Base-by-base conservation (phyloP, 2,888 invertebrate genomes). In the Phengaris arion region DNA sequence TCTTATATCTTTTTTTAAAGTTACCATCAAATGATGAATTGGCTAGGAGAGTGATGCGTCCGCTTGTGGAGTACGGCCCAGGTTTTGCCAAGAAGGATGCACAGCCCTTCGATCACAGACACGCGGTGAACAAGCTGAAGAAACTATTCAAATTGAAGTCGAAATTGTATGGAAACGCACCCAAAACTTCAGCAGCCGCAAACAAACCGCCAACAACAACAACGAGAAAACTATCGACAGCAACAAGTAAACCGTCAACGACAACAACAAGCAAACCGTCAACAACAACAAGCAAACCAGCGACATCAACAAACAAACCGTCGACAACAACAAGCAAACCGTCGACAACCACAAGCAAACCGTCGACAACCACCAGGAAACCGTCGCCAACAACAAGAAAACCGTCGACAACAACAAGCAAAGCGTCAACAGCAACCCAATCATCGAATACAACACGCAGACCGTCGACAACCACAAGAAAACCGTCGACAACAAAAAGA, bases 51-150 rank as follows among this genome's bases (percentile, higher is more conserved):
- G 59, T 75, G 10, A 45, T 75, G 0, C 78, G 78, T 13, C 81
- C 84, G 0, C 69, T 70, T 6, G 87, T 89, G 12, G 88, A 87
- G 74, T 13, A 83, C 1, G 84, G 81, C 0, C 87, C 86, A 0
- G 90, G 90, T 0, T 77, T 81, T 0, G 79, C 83, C 70, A 90
- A 90, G 77, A 51, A 81, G 0, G 80, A 82, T 9, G 78, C 81
- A 2, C 9, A 82, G 0, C 77, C 76, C 0, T 83, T 84, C 74
- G 82, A 86, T 0, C 76, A 80, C 0, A 77, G 83, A 0, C 79
- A 74, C 55, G 79, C 85, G 0, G 77, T 79, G 2, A 77, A 78
- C 0, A 79, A 83, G 0, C 78, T 88, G 54, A 84, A 84, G 74
- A 79, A 82, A 10, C 79, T 89, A 0, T 35, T 87, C 9, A 77